Evolutionary conservation across 2,888 invertebrate genomes (phyloP).

Genomic region (Mythimna loreyi): DNA sequence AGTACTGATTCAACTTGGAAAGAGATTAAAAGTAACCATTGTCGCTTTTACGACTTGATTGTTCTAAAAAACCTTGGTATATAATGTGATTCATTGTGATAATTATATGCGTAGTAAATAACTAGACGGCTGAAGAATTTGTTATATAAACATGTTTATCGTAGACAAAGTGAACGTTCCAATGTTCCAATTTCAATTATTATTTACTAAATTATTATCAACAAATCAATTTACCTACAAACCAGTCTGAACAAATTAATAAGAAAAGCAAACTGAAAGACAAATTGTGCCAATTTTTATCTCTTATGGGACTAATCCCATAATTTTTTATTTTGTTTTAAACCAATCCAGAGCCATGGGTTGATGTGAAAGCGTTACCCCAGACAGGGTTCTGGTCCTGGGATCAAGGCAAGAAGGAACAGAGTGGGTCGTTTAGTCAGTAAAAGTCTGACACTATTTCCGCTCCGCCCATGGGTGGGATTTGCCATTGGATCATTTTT

Average conservation of each 20-base stretch:
- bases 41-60: slow-evolving; percentile 1
- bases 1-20: slow-evolving; percentile 1
- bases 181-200: neutral
- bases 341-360: no score
- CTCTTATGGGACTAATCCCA: no score
- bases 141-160: neutral
- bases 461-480: no score
- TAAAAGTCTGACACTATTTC: no score
- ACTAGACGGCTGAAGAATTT: neutral
- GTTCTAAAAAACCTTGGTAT: neutral
- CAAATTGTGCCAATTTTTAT: neutral
- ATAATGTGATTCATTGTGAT: slow-evolving; percentile 14
- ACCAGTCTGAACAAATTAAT: neutral
- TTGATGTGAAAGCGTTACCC: no score
- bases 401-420: no score
- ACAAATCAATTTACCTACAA: neutral
- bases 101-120: neutral
- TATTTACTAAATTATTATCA: neutral
- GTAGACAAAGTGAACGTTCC: neutral
- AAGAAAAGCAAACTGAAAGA: neutral
- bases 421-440: no score
- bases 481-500: no score
- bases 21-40: neutral
- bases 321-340: no score
- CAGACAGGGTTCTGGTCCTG: no score